These are phyloP conservation scores for Tipula lateralis DNA, from an alignment of 2,888 invertebrate genomes.

Conservation along the genomic window DNA sequence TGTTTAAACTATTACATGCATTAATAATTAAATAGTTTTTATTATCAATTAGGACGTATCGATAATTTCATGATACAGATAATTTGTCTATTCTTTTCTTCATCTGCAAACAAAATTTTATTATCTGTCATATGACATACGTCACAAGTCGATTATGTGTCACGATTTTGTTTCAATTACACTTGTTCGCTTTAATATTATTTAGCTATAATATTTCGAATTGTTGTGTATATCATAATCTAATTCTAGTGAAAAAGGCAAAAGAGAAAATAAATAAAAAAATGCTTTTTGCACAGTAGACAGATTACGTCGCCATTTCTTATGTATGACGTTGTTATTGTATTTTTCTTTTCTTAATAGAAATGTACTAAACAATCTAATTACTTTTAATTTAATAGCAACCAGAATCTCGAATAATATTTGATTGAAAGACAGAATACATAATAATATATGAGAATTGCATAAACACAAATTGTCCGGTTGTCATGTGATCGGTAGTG, in stretches of 20 bases:
- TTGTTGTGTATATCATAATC: background rate
- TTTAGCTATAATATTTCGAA: background rate
- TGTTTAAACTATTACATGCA: background rate
- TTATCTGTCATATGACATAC: constrained; percentile 27
- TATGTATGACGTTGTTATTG: background rate
- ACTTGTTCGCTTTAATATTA: background rate
- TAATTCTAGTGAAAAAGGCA: background rate
- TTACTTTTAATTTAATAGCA: background rate
- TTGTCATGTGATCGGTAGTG: background rate
- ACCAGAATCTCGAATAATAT: background rate
- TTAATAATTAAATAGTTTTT: background rate
- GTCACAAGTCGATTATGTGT: constrained; percentile 25
- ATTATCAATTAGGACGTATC: background rate
- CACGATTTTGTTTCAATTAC: background rate
- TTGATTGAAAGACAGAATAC: background rate
- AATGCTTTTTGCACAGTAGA: background rate
- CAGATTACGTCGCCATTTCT: constrained; percentile 26
- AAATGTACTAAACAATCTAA: background rate
- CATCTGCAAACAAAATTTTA: background rate
- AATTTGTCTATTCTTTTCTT: background rate
- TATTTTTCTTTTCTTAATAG: background rate
- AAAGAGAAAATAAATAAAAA: background rate
- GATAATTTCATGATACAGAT: background rate
- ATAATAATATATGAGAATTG: background rate
- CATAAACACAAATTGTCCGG: background rate